These are phyloP conservation scores for Pangasius djambal DNA, from an alignment of 2,797 vertebrate species.

Conservation along the genomic window DNA sequence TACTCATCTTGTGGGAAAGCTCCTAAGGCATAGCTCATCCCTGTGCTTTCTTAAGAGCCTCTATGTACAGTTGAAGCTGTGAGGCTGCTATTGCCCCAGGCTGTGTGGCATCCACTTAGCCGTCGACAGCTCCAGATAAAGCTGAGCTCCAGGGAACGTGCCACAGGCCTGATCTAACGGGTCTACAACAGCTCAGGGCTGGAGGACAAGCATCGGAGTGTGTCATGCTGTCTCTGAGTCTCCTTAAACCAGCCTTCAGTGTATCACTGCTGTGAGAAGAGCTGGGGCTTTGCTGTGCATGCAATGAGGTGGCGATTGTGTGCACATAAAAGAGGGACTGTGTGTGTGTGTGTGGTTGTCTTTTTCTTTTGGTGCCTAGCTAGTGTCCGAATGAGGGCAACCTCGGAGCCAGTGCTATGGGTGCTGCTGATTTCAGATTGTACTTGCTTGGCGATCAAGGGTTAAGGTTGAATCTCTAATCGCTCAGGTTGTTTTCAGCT, in stretches of 20 bases:
- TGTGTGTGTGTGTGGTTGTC: not conserved
- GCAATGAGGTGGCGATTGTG: conserved; percentile 49
- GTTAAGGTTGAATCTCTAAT: not conserved
- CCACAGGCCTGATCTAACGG: conserved; percentile 49
- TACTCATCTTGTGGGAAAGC: conserved; percentile 50
- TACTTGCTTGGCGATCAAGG: not conserved
- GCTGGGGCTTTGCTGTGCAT: conserved; percentile 46
- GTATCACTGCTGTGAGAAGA: conserved; percentile 40
- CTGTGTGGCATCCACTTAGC: conserved; percentile 61
- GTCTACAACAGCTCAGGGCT: conserved; percentile 43
- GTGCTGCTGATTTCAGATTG: not conserved
- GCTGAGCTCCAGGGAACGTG: conserved; percentile 49
- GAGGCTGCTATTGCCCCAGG: conserved; percentile 58
- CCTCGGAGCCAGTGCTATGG: no score
- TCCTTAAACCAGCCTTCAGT: conserved; percentile 33
- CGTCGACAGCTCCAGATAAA: conserved; percentile 61
- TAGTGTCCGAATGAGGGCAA: not conserved
- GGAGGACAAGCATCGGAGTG: conserved; percentile 41
- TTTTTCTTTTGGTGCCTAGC: not conserved
- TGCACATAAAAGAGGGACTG: conserved; percentile 17
- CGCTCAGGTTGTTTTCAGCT: not conserved
- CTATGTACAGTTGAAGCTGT: conserved; percentile 62
- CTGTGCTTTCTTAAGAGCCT: conserved; percentile 71
- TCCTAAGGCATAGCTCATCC: conserved; percentile 73
- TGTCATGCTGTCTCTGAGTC: conserved; percentile 38